These are phyloP conservation scores for Chauna torquata DNA, from an alignment of 2,113 vertebrate genomes.

Conservation along the genomic window DNA sequence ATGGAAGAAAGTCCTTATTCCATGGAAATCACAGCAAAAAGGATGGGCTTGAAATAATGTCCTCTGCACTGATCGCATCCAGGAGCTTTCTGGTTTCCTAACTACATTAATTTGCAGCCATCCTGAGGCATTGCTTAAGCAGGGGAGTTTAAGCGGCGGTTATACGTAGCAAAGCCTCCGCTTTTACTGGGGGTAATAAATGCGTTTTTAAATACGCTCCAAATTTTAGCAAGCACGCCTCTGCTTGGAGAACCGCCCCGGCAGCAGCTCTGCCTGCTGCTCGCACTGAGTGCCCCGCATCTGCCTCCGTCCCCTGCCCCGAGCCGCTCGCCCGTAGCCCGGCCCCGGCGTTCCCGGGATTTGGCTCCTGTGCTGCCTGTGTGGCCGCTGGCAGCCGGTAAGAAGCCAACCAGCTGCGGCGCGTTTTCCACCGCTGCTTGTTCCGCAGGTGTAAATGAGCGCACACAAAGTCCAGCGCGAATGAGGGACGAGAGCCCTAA, in stretches of 20 bases:
- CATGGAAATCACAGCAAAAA: neutral
- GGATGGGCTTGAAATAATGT: neutral
- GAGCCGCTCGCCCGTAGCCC: neutral
- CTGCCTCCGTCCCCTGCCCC: neutral
- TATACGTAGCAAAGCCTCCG: neutral
- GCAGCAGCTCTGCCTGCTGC: too few species aligned
- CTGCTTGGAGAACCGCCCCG: neutral
- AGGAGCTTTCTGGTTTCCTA: neutral
- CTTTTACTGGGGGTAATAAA: neutral
- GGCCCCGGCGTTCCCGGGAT: neutral
- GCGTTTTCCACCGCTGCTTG: neutral
- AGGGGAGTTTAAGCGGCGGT: neutral
- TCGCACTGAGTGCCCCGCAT: too few species aligned
- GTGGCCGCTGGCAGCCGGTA: too few species aligned
- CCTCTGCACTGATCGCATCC: neutral
- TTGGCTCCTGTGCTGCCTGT: neutral
- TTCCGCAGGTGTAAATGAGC: neutral
- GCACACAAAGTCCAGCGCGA: neutral
- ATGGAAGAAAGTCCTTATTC: too few species aligned
- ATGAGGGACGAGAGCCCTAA: neutral
- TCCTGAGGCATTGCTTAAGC: rapidly evolving
- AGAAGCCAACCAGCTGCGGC: too few species aligned
- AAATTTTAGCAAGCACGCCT: too few species aligned
- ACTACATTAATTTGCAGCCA: neutral
- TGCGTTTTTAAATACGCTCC: neutral